Percentiles rank a stretch among this genome's conserved stretches.
phyloP scores from a whole-genome alignment of 2,888 invertebrate genomes.

The Nemurella pictetii region DNA sequence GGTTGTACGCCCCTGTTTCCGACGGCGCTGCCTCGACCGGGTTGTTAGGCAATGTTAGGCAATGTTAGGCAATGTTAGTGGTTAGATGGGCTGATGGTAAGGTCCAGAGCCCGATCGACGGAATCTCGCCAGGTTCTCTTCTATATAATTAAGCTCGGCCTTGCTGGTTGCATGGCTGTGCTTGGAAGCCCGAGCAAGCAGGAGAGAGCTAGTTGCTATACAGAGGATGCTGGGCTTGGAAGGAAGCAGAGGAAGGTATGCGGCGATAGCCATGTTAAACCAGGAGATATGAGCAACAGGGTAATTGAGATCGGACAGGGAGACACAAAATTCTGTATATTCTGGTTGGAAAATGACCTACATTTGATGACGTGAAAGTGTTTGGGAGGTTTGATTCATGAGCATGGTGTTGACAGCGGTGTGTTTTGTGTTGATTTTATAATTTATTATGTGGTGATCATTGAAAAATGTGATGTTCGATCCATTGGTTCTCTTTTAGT shows the following conservation, averaged over 20 bases:
- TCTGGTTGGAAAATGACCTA: not conserved
- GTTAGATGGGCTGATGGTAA: conserved; percentile 25
- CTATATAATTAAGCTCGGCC: conserved; percentile 38
- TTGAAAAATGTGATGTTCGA: too few relatives aligned
- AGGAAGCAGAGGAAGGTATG: conserved; percentile 9
- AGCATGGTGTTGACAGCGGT: not conserved
- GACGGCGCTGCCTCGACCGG: not conserved
- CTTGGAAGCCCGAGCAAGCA: not conserved
- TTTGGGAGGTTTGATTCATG: not conserved
- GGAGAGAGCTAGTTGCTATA: not conserved
- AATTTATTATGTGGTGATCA: too few relatives aligned
- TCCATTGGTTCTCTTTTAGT: too few relatives aligned
- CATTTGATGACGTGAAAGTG: not conserved
- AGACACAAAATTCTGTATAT: not conserved
- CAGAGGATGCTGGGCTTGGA: not conserved
- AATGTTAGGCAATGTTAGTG: not conserved
- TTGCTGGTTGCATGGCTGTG: conserved; percentile 15
- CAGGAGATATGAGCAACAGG: conserved; percentile 20
- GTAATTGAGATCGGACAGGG: conserved; percentile 28
- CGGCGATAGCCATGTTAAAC: not conserved
- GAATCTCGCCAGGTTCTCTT: conserved; percentile 27
- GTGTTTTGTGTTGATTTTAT: not conserved
- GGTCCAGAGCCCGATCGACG: conserved; percentile 18
- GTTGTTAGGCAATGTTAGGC: not conserved
- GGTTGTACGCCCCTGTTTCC: conserved; percentile 12